phyloP scores from a whole-genome alignment of 2,113 vertebrate species.

The Pseudolaguvia tuberculata region DNA sequence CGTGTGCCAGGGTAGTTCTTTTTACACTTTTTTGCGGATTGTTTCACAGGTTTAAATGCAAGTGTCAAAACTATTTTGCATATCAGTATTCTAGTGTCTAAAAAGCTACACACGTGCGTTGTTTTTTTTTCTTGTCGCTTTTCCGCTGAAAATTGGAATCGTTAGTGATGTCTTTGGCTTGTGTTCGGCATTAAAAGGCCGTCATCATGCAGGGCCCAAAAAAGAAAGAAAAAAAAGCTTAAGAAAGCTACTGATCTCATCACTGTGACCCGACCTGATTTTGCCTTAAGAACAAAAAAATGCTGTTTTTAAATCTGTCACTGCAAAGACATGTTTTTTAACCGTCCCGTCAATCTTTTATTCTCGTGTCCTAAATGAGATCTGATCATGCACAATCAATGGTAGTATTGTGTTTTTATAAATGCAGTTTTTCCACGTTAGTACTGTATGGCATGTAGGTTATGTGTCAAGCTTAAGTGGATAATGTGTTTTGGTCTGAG shows the following conservation, averaged over 20 bases:
- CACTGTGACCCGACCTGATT: slow-evolving; percentile 80
- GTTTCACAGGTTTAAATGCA: slow-evolving; percentile 5
- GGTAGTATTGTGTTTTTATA: slow-evolving; percentile 61
- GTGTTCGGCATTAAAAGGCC: slow-evolving; percentile 22
- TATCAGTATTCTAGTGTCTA: slow-evolving; percentile 17
- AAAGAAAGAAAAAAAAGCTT: slow-evolving; percentile 25
- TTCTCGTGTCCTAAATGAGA: slow-evolving; percentile 65
- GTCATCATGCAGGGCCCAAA: slow-evolving; percentile 44
- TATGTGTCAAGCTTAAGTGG: slow-evolving; percentile 26
- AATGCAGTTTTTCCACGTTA: slow-evolving; percentile 54
- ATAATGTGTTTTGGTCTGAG: slow-evolving; percentile 36
- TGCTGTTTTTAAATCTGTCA: slow-evolving; percentile 69
- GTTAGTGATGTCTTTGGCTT: slow-evolving; percentile 7
- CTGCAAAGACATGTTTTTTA: slow-evolving; percentile 68
- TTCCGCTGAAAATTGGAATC: slow-evolving; percentile 7
- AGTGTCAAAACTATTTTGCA: slow-evolving; percentile 22
- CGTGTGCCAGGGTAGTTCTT: slow-evolving; percentile 1
- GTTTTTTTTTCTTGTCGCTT: slow-evolving; percentile 19
- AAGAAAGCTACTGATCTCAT: slow-evolving; percentile 63
- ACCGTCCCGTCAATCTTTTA: slow-evolving; percentile 61
- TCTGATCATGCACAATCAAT: slow-evolving; percentile 59
- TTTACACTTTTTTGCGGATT: slow-evolving; percentile 9
- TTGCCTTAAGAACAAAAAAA: slow-evolving; percentile 73
- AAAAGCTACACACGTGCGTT: not conserved
- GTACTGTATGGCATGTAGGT: slow-evolving; percentile 59